These are phyloP conservation scores for Ceyx margarethae DNA, from an alignment of 2,113 vertebrate species.

Conservation along the genomic window DNA sequence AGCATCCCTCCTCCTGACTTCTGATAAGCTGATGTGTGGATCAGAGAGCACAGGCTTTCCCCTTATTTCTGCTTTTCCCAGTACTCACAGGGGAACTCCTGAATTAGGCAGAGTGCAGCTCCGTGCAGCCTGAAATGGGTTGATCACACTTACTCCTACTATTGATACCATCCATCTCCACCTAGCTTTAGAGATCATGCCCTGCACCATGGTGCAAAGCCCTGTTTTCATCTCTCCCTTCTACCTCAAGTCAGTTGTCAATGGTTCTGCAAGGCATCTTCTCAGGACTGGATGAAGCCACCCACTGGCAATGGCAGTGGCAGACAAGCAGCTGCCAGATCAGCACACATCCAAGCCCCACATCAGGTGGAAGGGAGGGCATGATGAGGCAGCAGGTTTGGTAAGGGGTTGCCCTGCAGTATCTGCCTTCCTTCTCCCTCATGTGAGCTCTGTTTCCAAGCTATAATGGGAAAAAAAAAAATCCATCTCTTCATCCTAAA, in stretches of 20 bases:
- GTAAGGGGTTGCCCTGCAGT: background rate
- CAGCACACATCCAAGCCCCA: fast-evolving
- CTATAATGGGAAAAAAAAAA: background rate
- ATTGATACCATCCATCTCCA: background rate
- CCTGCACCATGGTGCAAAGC: background rate
- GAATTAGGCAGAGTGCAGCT: background rate
- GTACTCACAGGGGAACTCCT: background rate
- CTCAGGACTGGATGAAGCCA: background rate
- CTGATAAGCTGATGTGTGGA: background rate
- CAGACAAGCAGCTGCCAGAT: background rate
- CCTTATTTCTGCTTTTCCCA: background rate
- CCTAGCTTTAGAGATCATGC: background rate
- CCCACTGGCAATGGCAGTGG: background rate
- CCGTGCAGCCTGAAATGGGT: background rate
- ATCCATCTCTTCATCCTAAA: background rate
- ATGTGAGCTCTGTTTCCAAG: background rate
- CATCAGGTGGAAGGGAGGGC: background rate
- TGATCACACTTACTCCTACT: background rate
- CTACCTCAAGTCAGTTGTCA: background rate
- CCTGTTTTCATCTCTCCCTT: background rate
- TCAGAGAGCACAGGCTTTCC: background rate
- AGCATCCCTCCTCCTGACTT: background rate
- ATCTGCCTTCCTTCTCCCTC: background rate
- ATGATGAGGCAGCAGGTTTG: fast-evolving
- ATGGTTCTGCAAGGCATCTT: background rate